These are phyloP conservation scores for Paramuricea clavata DNA, from an alignment of 92 coral and sea anemone species.

Conservation along the genomic window DNA sequence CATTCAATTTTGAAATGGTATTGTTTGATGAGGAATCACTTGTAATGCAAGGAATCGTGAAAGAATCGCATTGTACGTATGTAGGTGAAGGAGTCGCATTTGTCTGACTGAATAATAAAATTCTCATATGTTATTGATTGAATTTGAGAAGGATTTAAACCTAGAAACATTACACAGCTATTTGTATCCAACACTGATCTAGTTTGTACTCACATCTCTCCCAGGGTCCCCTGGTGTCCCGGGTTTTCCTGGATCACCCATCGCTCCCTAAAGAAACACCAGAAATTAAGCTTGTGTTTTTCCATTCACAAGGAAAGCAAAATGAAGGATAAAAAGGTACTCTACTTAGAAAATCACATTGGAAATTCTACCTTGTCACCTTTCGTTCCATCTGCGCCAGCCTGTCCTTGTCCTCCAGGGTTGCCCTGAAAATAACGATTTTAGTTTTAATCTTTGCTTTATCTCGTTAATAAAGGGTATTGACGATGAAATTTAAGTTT, in stretches of 20 bases:
- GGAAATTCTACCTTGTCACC: conserved; percentile 25
- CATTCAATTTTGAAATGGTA: no score
- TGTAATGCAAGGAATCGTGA: no score
- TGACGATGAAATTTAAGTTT: no score
- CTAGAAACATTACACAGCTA: no score
- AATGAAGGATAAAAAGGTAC: not conserved
- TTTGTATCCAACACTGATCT: not conserved
- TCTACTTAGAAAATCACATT: not conserved
- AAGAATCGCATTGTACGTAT: no score
- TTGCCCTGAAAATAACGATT: conserved; percentile 7
- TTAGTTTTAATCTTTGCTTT: not conserved
- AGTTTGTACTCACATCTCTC: conserved; percentile 68
- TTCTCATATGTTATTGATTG: no score
- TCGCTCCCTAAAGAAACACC: conserved; percentile 72
- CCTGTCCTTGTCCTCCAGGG: not conserved
- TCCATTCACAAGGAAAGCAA: not conserved
- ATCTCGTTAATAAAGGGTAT: no score
- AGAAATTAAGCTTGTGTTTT: not conserved
- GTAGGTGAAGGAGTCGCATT: no score
- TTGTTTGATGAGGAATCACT: no score
- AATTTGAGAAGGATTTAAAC: no score
- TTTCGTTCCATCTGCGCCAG: conserved; percentile 15
- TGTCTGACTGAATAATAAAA: no score
- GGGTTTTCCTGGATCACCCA: conserved; percentile 71
- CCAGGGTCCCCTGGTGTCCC: conserved; percentile 82